Evolutionary conservation across 2,113 vertebrate genomes (phyloP).

Genomic region (Elephas maximus): DNA sequence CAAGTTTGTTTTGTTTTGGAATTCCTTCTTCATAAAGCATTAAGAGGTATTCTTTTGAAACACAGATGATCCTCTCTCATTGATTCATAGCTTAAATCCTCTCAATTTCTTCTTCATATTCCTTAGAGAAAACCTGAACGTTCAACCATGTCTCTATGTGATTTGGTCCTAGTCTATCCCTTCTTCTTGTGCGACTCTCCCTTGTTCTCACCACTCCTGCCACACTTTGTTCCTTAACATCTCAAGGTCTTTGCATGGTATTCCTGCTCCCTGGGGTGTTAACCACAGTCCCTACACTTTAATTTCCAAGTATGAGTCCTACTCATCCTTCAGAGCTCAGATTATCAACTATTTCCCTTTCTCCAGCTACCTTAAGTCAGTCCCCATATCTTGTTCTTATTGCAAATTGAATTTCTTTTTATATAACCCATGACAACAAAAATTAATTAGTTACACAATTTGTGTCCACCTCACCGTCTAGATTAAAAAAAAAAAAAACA

Average conservation of each 20-base stretch:
- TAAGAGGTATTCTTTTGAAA: background rate
- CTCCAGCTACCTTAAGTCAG: background rate
- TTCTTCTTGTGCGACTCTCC: background rate
- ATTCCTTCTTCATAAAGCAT: background rate
- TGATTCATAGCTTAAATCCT: background rate
- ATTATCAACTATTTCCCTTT: background rate
- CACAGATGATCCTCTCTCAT: background rate
- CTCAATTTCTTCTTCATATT: background rate
- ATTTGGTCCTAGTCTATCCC: background rate
- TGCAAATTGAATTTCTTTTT: background rate
- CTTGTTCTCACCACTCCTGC: background rate
- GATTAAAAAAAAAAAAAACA: background rate
- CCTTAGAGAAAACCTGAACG: background rate
- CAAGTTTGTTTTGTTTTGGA: no score
- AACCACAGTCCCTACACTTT: background rate
- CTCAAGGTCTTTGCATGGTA: background rate
- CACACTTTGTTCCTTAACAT: background rate
- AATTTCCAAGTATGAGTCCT: background rate
- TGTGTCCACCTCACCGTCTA: background rate
- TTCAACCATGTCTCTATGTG: background rate
- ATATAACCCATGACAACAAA: background rate
- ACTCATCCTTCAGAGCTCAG: background rate
- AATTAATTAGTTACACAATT: slow-evolving; percentile 14
- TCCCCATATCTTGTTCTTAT: background rate
- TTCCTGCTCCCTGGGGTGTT: background rate